These are phyloP conservation scores for Nothura maculosa DNA, from an alignment of 2,797 vertebrate species.

Conservation along the genomic window DNA sequence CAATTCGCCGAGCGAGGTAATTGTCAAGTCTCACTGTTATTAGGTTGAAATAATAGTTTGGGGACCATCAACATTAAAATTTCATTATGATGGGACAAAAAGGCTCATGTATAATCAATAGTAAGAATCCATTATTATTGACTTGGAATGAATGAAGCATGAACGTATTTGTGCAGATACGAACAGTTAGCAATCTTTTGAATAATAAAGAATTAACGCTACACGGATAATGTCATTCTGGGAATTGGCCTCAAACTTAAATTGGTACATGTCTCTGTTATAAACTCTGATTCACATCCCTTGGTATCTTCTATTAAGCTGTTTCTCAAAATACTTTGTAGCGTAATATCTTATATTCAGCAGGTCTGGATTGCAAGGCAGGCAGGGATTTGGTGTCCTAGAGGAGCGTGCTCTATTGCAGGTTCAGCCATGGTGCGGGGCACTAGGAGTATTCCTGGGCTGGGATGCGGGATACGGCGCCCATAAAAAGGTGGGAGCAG, in stretches of 20 bases:
- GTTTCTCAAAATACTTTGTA: slow-evolving; percentile 39
- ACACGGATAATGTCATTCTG: slow-evolving; percentile 72
- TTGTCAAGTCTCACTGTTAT: slow-evolving; percentile 89
- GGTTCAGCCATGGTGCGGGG: background rate
- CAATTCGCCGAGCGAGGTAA: slow-evolving; percentile 89
- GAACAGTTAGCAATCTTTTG: slow-evolving; percentile 75
- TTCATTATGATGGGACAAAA: slow-evolving; percentile 95
- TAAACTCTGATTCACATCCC: slow-evolving; percentile 47
- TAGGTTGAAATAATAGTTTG: slow-evolving; percentile 89
- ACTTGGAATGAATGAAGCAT: slow-evolving; percentile 79
- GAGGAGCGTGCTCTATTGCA: background rate
- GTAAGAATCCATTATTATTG: slow-evolving; percentile 89
- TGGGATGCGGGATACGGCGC: fast-evolving
- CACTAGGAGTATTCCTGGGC: background rate
- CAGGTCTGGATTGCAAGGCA: background rate
- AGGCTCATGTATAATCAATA: slow-evolving; percentile 96
- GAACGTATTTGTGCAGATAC: slow-evolving; percentile 74
- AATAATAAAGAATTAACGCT: slow-evolving; percentile 81
- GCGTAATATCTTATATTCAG: background rate
- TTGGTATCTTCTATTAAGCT: slow-evolving; percentile 40
- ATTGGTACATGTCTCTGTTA: slow-evolving; percentile 62
- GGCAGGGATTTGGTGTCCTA: background rate
- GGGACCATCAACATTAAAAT: slow-evolving; percentile 90
- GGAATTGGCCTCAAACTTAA: slow-evolving; percentile 64
- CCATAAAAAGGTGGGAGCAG: background rate